phyloP scores from a whole-genome alignment of 2,888 invertebrate species.

The Digitonthophagus gazella region DNA sequence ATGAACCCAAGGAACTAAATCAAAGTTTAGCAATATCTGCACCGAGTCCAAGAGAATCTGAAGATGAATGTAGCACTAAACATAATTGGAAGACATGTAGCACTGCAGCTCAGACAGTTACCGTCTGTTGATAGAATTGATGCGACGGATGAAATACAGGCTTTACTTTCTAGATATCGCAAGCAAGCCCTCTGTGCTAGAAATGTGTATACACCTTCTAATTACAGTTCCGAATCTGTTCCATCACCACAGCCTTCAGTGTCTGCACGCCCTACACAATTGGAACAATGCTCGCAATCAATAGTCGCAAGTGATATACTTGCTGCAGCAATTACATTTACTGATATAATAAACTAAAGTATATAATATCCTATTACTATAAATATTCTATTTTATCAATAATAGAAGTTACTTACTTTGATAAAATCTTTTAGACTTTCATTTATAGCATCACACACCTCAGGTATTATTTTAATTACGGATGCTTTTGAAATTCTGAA shows the following conservation, averaged over 20 bases:
- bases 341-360: too few relatives aligned
- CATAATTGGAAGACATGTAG: slow-evolving; percentile 31
- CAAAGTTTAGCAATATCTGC: slow-evolving; percentile 27
- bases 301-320: too few relatives aligned
- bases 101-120: background rate
- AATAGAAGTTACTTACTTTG: too few relatives aligned
- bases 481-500: too few relatives aligned
- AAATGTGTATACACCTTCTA: slow-evolving; percentile 11
- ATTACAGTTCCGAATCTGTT: background rate
- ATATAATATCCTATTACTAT: too few relatives aligned
- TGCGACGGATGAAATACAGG: slow-evolving; percentile 13
- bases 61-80: background rate
- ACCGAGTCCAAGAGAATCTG: slow-evolving; percentile 29
- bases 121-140: slow-evolving; percentile 14
- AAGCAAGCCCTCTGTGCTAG: background rate
- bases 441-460: too few relatives aligned
- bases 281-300: background rate
- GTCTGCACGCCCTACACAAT: too few relatives aligned
- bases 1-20: slow-evolving; percentile 32
- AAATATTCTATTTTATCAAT: too few relatives aligned
- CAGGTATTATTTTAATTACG: too few relatives aligned
- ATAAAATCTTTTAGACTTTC: too few relatives aligned
- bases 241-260: too few relatives aligned
- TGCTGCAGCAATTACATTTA: too few relatives aligned
- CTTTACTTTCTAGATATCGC: slow-evolving; percentile 5